A percentile compares a stretch with the other conserved stretches of the same genome.
Evolutionary conservation across 2,888 invertebrate species (phyloP).

Genomic region (Hypercompe scribonia): DNA sequence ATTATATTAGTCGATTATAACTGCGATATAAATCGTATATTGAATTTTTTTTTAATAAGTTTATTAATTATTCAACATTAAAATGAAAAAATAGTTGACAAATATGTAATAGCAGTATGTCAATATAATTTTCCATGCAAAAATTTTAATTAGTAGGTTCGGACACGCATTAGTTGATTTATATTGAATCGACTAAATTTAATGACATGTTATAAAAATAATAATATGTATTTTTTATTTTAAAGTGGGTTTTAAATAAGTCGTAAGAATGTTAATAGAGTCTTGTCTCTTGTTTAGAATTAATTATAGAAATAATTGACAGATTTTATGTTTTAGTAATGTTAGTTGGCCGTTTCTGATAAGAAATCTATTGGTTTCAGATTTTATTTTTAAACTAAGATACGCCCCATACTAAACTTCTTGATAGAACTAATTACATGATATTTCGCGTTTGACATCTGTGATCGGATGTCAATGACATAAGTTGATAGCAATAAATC

Average conservation of each 20-base stretch:
- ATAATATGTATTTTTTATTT: conserved; percentile 17
- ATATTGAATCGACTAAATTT: conserved; percentile 17
- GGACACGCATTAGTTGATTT: conserved; percentile 25
- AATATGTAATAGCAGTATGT: conserved; percentile 28
- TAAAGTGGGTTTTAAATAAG: conserved; percentile 18
- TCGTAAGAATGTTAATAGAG: conserved; percentile 13
- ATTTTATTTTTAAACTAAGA: not conserved
- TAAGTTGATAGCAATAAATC: not conserved
- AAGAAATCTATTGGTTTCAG: not conserved
- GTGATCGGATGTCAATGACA: not conserved
- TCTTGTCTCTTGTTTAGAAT: conserved; percentile 14
- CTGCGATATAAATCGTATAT: conserved; percentile 25
- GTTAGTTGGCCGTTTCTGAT: not conserved
- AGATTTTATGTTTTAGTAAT: conserved; percentile 1
- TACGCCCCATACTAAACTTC: not conserved
- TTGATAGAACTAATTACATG: not conserved
- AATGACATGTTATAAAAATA: conserved; percentile 29
- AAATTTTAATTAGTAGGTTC: conserved; percentile 38
- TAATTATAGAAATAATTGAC: conserved; percentile 19
- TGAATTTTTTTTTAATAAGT: conserved; percentile 33
- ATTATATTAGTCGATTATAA: conserved; percentile 39
- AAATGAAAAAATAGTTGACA: conserved; percentile 17
- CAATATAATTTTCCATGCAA: conserved; percentile 20
- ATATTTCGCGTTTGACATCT: not conserved
- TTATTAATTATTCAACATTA: conserved; percentile 12